These are phyloP conservation scores for Trachymyrmex septentrionalis DNA, from an alignment of 1,140 invertebrate species.

Conservation along the genomic window DNA sequence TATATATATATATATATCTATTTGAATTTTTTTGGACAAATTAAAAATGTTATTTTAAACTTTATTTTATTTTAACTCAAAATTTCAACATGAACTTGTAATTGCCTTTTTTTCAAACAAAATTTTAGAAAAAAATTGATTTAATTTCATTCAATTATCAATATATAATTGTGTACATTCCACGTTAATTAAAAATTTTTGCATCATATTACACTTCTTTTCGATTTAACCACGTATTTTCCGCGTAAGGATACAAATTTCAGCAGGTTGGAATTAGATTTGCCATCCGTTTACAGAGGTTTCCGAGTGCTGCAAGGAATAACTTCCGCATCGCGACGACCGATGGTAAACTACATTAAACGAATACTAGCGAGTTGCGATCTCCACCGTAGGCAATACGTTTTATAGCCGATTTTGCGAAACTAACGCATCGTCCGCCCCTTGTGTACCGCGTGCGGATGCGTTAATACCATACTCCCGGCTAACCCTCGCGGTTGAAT, in stretches of 20 bases:
- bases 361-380: constrained; percentile 70
- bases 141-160: constrained; percentile 15
- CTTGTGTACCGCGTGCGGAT: constrained; percentile 66
- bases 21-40: background rate
- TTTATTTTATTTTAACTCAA: background rate
- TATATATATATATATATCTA: background rate
- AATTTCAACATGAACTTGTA: too few species aligned
- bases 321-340: constrained; percentile 23
- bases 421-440: constrained; percentile 65
- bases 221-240: background rate
- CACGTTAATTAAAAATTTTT: background rate
- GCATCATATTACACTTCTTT: too few species aligned
- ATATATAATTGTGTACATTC: background rate
- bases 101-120: too few species aligned
- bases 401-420: constrained; percentile 78
- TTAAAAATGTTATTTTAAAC: background rate
- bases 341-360: constrained; percentile 76
- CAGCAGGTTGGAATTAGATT: background rate
- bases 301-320: background rate
- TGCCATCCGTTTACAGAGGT: background rate
- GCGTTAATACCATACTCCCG: constrained; percentile 74
- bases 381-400: constrained; percentile 71
- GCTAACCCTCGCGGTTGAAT: constrained; percentile 78
- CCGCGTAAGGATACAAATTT: background rate
- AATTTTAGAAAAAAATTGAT: constrained; percentile 5